Evolutionary conservation across 2,113 vertebrate species (phyloP).

Genomic region (Tetraodon nigroviridis): DNA sequence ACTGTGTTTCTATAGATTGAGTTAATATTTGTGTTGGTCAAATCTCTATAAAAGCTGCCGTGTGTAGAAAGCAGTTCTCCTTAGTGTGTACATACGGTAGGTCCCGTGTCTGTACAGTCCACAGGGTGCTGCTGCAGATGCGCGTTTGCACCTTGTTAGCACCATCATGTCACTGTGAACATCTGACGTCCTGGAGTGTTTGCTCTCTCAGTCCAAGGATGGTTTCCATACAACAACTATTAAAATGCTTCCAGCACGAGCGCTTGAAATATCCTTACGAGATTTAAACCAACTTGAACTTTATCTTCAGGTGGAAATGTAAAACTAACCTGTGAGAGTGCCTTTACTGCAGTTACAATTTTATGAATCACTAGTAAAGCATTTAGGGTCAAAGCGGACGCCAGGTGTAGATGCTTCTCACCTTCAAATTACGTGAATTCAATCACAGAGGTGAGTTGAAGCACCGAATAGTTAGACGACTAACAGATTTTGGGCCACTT

Average conservation of each 20-base stretch:
- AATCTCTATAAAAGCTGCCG: conserved; percentile 33
- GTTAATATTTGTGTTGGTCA: conserved; percentile 47
- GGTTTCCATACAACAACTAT: conserved; percentile 38
- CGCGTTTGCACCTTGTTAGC: conserved; percentile 49
- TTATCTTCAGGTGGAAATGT: conserved; percentile 56
- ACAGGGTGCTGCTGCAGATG: conserved; percentile 56
- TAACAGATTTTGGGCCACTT: conserved; percentile 1
- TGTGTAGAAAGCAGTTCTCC: conserved; percentile 47
- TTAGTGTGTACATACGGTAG: conserved; percentile 56
- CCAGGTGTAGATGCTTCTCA: conserved; percentile 38
- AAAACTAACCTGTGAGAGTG: conserved; percentile 64
- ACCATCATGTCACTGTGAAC: conserved; percentile 76
- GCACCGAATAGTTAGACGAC: conserved; percentile 8
- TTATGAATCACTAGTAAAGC: conserved; percentile 41
- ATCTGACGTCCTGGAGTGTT: conserved; percentile 56
- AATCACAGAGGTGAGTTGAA: conserved; percentile 33
- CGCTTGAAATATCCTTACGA: conserved; percentile 54
- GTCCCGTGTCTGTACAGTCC: conserved; percentile 57
- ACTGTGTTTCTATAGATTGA: conserved; percentile 32
- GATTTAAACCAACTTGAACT: conserved; percentile 68
- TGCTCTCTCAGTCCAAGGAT: conserved; percentile 40
- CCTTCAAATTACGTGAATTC: conserved; percentile 32
- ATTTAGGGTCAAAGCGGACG: conserved; percentile 47
- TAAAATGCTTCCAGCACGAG: conserved; percentile 64
- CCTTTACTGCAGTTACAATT: conserved; percentile 69